phyloP scores from a whole-genome alignment of 2,113 vertebrate genomes.

The Stegastes partitus region DNA sequence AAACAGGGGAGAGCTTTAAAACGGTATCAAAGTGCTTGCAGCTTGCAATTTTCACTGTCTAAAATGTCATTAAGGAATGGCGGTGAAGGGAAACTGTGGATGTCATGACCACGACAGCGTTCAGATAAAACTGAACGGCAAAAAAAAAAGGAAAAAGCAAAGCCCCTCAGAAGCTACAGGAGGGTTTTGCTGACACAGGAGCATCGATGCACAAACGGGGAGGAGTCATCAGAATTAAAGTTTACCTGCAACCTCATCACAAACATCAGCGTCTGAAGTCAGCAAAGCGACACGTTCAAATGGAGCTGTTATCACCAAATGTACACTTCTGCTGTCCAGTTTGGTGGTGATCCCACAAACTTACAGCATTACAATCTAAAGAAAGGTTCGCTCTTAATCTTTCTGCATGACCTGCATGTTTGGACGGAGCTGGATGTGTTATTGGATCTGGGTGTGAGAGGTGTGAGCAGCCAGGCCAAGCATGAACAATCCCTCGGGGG shows the following conservation, averaged over 20 bases:
- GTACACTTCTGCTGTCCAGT: too few relatives aligned
- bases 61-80: not conserved
- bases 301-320: not conserved
- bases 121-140: too few relatives aligned
- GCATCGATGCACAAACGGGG: not conserved
- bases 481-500: constrained; percentile 67
- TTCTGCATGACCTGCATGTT: constrained; percentile 32
- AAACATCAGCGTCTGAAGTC: not conserved
- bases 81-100: not conserved
- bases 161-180: not conserved
- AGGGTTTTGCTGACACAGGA: not conserved
- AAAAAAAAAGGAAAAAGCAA: not conserved
- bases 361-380: too few relatives aligned
- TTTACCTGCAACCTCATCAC: not conserved
- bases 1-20: not conserved
- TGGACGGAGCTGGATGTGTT: constrained; percentile 36
- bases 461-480: constrained; percentile 60
- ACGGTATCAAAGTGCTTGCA: not conserved
- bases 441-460: constrained; percentile 54
- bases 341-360: not conserved
- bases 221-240: not conserved
- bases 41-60: not conserved
- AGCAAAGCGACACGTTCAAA: not conserved
- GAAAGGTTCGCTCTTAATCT: not conserved
- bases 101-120: not conserved